These are phyloP conservation scores for Actinostola sp. DNA, from an alignment of 92 coral and sea anemone genomes.

Conservation along the genomic window DNA sequence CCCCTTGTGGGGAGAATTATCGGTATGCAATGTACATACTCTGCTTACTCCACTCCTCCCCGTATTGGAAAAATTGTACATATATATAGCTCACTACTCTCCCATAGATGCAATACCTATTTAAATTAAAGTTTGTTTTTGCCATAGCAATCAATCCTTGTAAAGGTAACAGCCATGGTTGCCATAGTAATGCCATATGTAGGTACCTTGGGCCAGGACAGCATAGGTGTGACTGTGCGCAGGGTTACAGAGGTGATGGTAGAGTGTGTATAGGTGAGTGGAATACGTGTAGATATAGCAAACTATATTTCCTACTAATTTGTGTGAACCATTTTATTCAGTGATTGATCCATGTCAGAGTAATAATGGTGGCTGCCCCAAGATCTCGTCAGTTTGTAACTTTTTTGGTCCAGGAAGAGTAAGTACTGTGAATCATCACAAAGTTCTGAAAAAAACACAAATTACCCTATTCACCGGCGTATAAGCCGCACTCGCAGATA, in stretches of 20 bases:
- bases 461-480: no score
- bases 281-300: background rate
- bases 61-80: no score
- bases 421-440: no score
- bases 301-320: background rate
- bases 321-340: background rate
- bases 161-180: constrained; percentile 49
- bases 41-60: no score
- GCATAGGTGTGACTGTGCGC: constrained; percentile 69
- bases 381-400: constrained; percentile 73
- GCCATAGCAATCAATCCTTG: constrained; percentile 94
- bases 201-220: constrained; percentile 65
- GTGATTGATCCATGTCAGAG: constrained; percentile 83
- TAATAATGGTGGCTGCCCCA: constrained; percentile 82
- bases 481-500: no score
- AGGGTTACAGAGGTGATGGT: constrained; percentile 94
- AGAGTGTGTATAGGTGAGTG: constrained; percentile 77
- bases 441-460: no score
- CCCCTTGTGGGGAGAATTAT: no score
- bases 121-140: background rate
- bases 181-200: constrained; percentile 72
- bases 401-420: constrained; percentile 82
- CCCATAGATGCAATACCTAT: background rate
- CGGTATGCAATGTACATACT: no score
- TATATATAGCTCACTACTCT: no score